Conservation (phyloP, 1,140 invertebrate species). For the Drosophila arizonae region DNA sequence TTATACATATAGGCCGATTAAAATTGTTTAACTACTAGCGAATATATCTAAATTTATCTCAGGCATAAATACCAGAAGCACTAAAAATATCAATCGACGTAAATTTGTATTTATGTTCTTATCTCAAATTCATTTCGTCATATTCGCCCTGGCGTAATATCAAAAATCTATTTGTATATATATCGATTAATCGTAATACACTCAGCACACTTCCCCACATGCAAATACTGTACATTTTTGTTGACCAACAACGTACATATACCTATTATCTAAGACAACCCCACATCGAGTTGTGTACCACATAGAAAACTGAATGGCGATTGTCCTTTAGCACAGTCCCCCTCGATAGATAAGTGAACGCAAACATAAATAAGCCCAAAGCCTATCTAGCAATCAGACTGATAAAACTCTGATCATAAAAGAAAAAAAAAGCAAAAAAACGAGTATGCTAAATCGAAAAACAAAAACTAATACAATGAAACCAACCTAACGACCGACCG, state of each 20-base stretch:
- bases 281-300: slow-evolving; percentile 36
- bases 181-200: background rate
- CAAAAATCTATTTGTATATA: background rate
- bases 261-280: slow-evolving; percentile 30
- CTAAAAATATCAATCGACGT: no score
- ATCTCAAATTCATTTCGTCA: background rate
- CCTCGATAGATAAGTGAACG: slow-evolving; percentile 42
- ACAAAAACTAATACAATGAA: slow-evolving; percentile 20
- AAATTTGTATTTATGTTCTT: no score
- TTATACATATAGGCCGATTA: no score
- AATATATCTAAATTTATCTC: no score
- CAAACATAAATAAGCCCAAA: slow-evolving; percentile 32
- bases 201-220: background rate
- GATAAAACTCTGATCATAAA: slow-evolving; percentile 45
- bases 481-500: no score
- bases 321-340: slow-evolving; percentile 32
- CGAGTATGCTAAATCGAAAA: slow-evolving; percentile 25
- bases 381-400: slow-evolving; percentile 25
- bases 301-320: slow-evolving; percentile 48
- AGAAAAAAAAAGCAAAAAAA: slow-evolving; percentile 8
- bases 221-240: slow-evolving; percentile 10
- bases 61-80: no score
- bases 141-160: background rate
- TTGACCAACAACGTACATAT: slow-evolving; percentile 2
- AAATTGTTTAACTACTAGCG: no score